Base-by-base conservation (phyloP, 2,888 invertebrate genomes). In the Tubiluchus corallicola region DNA sequence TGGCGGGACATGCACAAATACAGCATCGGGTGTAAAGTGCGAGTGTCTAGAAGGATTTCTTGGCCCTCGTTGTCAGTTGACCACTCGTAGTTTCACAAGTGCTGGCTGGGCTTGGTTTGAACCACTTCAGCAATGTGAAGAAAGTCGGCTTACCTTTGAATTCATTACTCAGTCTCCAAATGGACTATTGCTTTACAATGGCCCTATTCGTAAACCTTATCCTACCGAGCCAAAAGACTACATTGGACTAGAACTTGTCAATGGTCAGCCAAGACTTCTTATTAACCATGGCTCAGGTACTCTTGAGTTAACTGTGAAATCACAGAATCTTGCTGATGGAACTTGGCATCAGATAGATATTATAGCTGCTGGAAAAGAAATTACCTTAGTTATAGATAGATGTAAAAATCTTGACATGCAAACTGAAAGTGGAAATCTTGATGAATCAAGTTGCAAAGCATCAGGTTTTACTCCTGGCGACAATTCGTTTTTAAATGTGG, bases 21-120 rank as follows among this genome's bases (percentile, higher is more conserved):
- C 82, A 16, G 74, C 84, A 55, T 84, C 82, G 58, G 88, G 85
- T 4, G 57, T 62, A 48, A 58, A 59, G 54, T 98, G 96, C 63
- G 80, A 83, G 18, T 98, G 96, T 63, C 85, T 82, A 1, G 74
- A 79, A 38, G 85, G 84, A 2, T 90, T 87, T 60, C 83, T 83
- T 52, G 98, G 98, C 1, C 90, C 94, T 1, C 73, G 94, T 44
- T 98, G 98, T 67, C 96, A 98, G 65, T 88, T 92, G 68, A 88
- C 87, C 1, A 82, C 87, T 0, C 74, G 94, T 56, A 85, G 87
- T 59, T 98, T 96, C 69, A 74, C 79, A 50, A 90, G 90, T 17
- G 82, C 81, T 52, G 92, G 94, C 4, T 98, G 88, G 83, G 94
- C 96, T 17, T 92, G 96, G 90, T 96, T 90, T 69, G 84, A 90